Percentiles rank a stretch among this genome's conserved stretches.
Evolutionary conservation across 2,113 vertebrate species (phyloP).

Genomic region (Xiphorhynchus elegans): DNA sequence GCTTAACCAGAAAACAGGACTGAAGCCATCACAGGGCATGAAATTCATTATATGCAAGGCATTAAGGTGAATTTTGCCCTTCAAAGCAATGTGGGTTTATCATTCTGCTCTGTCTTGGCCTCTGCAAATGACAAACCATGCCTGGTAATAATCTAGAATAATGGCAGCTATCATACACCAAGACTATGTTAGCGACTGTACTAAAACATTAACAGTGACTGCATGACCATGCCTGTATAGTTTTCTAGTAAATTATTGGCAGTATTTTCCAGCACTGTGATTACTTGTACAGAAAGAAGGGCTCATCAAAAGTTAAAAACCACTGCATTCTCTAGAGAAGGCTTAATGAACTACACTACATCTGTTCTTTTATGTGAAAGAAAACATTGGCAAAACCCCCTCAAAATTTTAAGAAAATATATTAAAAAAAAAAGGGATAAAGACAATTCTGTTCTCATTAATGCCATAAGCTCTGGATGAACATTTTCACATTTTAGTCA

Average conservation of each 20-base stretch:
- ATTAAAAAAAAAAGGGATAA: accelerated
- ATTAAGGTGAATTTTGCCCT: neutral
- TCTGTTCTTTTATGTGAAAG: neutral
- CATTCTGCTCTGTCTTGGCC: neutral
- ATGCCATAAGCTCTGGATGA: neutral
- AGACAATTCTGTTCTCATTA: neutral
- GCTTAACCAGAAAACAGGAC: neutral
- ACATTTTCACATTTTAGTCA: neutral
- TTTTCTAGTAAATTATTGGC: neutral
- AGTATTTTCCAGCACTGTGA: neutral
- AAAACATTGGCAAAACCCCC: accelerated
- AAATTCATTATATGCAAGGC: neutral
- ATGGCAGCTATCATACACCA: neutral
- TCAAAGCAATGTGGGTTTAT: neutral
- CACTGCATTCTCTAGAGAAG: neutral
- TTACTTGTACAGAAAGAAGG: neutral
- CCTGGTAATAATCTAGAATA: neutral
- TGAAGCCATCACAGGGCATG: neutral
- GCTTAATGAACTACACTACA: neutral
- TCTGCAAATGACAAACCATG: neutral
- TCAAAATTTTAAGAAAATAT: neutral
- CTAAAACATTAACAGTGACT: neutral
- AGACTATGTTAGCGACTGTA: neutral
- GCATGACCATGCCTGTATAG: neutral
- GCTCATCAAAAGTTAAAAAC: neutral